phyloP scores from a whole-genome alignment of 37 sponge, comb jelly and placozoan genomes.

The Axinella damicornis region DNA sequence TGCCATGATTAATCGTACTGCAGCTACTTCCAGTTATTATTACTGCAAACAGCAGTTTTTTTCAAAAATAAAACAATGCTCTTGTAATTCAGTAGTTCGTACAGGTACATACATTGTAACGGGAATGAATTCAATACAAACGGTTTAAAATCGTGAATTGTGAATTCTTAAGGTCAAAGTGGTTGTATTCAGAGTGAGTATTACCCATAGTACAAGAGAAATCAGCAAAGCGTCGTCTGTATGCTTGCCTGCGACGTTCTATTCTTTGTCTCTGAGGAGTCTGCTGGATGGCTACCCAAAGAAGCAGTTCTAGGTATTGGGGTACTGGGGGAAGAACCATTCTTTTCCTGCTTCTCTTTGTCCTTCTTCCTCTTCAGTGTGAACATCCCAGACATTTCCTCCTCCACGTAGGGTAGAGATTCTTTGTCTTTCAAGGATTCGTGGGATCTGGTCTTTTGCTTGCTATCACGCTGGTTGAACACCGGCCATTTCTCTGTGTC shows the following conservation, averaged over 20 bases:
- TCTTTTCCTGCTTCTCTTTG: conserved; percentile 20
- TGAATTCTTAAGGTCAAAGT: too few relatives aligned
- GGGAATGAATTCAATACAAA: too few relatives aligned
- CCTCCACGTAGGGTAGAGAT: conserved; percentile 24
- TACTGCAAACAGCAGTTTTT: too few relatives aligned
- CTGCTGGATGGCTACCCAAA: background rate
- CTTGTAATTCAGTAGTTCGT: too few relatives aligned
- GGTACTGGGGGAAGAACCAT: background rate
- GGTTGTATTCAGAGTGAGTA: too few relatives aligned
- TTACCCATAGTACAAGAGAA: too few relatives aligned
- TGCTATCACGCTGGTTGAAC: background rate
- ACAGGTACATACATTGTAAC: too few relatives aligned
- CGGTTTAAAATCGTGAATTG: too few relatives aligned
- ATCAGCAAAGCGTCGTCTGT: background rate
- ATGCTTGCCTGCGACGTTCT: background rate
- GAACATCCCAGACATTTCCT: conserved; percentile 69
- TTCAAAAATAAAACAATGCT: too few relatives aligned
- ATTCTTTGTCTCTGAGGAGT: background rate
- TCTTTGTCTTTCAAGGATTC: background rate
- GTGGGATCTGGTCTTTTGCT: background rate
- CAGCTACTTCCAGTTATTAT: too few relatives aligned
- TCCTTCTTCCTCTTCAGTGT: conserved; percentile 65
- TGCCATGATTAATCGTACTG: too few relatives aligned
- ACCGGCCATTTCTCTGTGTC: conserved; percentile 60
- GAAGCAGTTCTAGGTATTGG: background rate